Conservation (phyloP, 2,797 vertebrate genomes). For the Pseudocheirus occidentalis region DNA sequence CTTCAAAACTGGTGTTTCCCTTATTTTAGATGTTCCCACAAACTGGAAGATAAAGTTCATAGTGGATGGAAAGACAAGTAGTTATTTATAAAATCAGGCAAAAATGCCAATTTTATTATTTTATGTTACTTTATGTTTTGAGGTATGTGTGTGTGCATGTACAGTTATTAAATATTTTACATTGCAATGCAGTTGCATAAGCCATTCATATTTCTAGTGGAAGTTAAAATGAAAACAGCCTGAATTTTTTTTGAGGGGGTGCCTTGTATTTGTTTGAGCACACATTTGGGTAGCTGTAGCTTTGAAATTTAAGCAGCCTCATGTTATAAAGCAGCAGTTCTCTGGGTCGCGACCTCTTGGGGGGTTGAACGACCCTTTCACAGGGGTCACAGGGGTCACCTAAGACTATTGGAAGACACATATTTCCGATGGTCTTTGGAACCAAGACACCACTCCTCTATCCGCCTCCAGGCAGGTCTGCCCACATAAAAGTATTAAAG, state of each 20-base stretch:
- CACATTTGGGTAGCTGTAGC: not conserved
- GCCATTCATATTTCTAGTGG: not conserved
- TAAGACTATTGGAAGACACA: too few relatives aligned
- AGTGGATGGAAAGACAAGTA: not conserved
- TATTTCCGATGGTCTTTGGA: too few relatives aligned
- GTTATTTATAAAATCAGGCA: conserved; percentile 1
- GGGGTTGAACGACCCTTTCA: too few relatives aligned
- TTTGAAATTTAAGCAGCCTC: not conserved
- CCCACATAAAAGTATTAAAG: too few relatives aligned
- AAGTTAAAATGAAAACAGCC: not conserved
- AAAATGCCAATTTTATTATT: not conserved
- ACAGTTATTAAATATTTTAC: not conserved
- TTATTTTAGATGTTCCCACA: conserved; percentile 12
- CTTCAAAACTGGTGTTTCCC: not conserved
- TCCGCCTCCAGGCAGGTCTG: too few relatives aligned
- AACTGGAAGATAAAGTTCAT: conserved; percentile 1
- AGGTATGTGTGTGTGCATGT: not conserved
- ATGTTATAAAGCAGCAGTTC: not conserved
- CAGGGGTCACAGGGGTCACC: too few relatives aligned
- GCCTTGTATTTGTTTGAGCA: not conserved
- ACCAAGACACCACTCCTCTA: too few relatives aligned
- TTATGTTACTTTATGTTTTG: not conserved
- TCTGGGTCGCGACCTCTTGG: too few relatives aligned
- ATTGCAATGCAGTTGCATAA: not conserved
- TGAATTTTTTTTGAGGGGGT: not conserved